A percentile compares a stretch with the other conserved stretches of the same genome.
phyloP scores from a whole-genome alignment of 2,888 invertebrate genomes.

The Notodonta ziczac region DNA sequence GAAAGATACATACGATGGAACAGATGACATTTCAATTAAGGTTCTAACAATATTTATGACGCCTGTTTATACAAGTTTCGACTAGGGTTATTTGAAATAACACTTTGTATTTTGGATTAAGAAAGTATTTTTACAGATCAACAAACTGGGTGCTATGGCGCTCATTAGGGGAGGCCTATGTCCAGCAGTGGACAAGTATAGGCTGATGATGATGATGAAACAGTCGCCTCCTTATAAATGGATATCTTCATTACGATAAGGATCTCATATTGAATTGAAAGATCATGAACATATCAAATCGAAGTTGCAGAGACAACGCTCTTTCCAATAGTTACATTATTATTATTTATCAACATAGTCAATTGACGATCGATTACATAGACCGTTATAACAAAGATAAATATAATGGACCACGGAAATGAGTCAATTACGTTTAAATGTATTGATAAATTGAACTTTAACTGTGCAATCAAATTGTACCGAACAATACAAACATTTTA shows the following conservation, averaged over 20 bases:
- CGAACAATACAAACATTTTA: conserved; percentile 11
- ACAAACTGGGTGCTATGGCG: no score
- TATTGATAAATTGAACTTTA: conserved; percentile 42
- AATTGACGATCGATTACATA: conserved; percentile 36
- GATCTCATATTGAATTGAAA: no score
- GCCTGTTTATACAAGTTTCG: no score
- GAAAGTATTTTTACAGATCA: neutral
- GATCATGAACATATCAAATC: no score
- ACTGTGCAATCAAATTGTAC: conserved; percentile 11
- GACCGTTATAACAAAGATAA: conserved; percentile 32
- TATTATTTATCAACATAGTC: conserved; percentile 32
- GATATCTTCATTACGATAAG: no score
- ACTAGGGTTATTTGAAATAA: no score
- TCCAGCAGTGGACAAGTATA: no score
- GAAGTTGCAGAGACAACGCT: conserved; percentile 37
- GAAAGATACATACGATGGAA: neutral
- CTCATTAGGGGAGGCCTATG: no score
- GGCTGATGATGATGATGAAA: no score
- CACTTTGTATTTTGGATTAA: no score
- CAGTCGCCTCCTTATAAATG: no score
- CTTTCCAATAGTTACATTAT: conserved; percentile 32
- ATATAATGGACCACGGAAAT: conserved; percentile 49
- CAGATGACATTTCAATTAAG: neutral
- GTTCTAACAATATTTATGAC: no score
- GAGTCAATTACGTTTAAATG: conserved; percentile 49